Conservation (phyloP, 2,113 vertebrate species). For the Zosterops lateralis region DNA sequence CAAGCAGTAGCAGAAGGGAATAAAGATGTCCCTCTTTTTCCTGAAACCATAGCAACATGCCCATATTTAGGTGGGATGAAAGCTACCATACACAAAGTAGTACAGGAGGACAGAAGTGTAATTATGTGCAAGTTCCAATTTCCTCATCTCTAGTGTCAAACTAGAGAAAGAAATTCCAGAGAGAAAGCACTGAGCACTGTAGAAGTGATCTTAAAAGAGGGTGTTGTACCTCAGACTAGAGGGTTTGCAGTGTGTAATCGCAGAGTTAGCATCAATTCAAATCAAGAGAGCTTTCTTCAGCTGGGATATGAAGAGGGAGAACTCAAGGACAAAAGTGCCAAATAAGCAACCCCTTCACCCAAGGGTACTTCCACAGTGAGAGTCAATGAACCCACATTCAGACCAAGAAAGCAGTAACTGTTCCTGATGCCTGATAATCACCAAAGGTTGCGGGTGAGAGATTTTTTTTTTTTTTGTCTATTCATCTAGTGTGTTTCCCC, state of each 20-base stretch:
- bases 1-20: neutral
- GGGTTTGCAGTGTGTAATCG: neutral
- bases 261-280: neutral
- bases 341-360: neutral
- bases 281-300: neutral
- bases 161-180: neutral
- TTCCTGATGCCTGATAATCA: neutral
- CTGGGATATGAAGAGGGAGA: neutral
- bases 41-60: neutral
- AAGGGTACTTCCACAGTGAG: neutral
- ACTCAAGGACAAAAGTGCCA: neutral
- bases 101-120: neutral
- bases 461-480: neutral
- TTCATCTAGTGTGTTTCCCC: neutral
- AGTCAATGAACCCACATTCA: neutral
- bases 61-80: neutral
- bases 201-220: neutral
- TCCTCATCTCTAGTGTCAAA: neutral
- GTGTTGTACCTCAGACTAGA: neutral
- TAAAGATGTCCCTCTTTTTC: neutral
- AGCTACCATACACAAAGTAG: neutral
- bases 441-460: neutral
- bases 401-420: neutral
- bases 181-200: neutral
- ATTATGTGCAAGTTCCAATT: fast-evolving